A percentile compares a stretch with the other conserved stretches of the same genome.
Conservation (phyloP, 23 tunicate species). For the Trididemnum clinides region DNA sequence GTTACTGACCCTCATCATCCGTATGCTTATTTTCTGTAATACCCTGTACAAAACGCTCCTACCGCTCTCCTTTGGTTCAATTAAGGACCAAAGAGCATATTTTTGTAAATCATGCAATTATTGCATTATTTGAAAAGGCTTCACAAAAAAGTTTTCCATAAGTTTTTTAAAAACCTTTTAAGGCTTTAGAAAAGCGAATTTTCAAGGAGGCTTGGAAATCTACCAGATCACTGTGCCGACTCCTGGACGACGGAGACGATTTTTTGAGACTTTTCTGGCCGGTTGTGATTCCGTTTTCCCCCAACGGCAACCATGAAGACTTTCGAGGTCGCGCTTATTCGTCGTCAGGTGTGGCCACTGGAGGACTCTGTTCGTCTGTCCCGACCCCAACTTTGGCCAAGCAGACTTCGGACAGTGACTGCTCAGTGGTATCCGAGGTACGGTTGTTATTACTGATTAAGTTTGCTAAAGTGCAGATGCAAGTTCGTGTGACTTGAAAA, state of each 20-base stretch:
- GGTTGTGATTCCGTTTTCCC: constrained; percentile 23
- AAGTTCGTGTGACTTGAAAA: too few relatives aligned
- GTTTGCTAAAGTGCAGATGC: too few relatives aligned
- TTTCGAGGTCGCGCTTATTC: constrained; percentile 22
- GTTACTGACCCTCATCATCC: too few relatives aligned
- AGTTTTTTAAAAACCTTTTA: too few relatives aligned
- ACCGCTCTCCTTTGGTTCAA: too few relatives aligned
- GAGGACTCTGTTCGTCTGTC: constrained; percentile 31
- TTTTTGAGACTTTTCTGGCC: constrained; percentile 75
- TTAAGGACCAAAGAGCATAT: too few relatives aligned
- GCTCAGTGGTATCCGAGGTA: constrained; percentile 65
- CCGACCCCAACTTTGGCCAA: background rate
- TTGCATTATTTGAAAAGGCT: too few relatives aligned
- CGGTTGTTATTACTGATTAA: too few relatives aligned
- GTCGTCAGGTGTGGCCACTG: constrained; percentile 34
- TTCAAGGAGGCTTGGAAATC: constrained; percentile 12
- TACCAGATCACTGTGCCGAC: constrained; percentile 16
- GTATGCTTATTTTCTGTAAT: too few relatives aligned
- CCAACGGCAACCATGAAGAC: background rate
- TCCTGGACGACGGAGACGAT: constrained; percentile 53
- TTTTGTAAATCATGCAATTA: too few relatives aligned
- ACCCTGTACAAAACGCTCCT: too few relatives aligned
- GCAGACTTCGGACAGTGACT: constrained; percentile 46
- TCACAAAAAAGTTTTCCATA: too few relatives aligned
- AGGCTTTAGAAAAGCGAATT: constrained; percentile 17